Percentiles rank a stretch among this genome's conserved stretches.
phyloP scores from a whole-genome alignment of 1,140 invertebrate genomes.

The Mamestra configurata region DNA sequence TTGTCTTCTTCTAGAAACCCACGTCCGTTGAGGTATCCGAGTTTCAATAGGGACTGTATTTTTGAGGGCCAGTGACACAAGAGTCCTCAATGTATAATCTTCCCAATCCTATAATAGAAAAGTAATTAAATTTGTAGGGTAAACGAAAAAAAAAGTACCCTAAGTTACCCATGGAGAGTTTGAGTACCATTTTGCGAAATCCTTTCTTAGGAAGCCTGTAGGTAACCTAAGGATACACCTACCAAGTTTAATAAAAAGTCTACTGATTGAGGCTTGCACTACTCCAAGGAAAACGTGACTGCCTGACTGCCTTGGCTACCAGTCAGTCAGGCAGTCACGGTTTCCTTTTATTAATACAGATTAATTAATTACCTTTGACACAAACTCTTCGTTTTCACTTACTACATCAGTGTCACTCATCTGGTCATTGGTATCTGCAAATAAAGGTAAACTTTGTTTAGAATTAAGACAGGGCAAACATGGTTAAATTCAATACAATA shows the following conservation, averaged over 20 bases:
- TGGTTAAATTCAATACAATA: too few species aligned
- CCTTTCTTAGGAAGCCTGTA: neutral
- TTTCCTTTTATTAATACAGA: neutral
- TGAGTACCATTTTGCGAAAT: neutral
- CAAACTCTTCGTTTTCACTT: neutral
- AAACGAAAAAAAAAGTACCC: neutral
- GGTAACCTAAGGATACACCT: neutral
- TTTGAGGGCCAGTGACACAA: neutral
- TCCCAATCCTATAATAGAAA: slow-evolving; percentile 5
- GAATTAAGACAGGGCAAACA: neutral
- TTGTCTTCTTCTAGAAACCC: slow-evolving; percentile 3
- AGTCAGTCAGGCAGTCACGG: neutral
- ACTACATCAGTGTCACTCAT: neutral
- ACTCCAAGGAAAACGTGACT: too few species aligned
- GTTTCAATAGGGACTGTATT: neutral
- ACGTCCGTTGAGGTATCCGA: neutral
- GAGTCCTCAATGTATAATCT: neutral
- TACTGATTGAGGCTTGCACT: neutral
- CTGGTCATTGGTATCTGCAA: neutral
- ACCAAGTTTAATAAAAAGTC: neutral
- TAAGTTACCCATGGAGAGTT: neutral
- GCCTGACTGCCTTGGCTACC: neutral
- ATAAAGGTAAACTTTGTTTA: neutral
- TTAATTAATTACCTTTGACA: neutral
- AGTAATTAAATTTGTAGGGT: neutral